phyloP scores from a whole-genome alignment of 2,888 invertebrate genomes.

The Nasonia oneida region DNA sequence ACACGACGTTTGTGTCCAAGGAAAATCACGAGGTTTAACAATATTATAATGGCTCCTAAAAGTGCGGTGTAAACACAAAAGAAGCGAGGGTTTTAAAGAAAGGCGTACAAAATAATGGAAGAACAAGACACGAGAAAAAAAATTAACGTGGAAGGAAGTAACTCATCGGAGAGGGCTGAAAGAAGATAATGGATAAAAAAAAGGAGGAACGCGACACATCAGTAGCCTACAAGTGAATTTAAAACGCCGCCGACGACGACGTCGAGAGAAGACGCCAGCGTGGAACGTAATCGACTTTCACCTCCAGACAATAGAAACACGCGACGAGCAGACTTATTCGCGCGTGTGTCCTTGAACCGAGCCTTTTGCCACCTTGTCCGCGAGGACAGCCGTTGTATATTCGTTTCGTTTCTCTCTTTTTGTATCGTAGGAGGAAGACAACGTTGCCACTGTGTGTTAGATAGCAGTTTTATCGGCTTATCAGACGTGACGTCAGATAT shows the following conservation, averaged over 20 bases:
- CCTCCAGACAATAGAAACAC: constrained; percentile 2
- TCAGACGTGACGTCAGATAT: not conserved
- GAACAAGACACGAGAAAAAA: not conserved
- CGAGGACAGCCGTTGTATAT: constrained; percentile 4
- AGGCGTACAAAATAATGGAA: not conserved
- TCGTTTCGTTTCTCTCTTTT: not conserved
- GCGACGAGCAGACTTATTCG: not conserved
- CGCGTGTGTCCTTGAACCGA: constrained; percentile 5
- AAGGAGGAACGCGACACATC: not conserved
- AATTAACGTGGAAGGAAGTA: not conserved
- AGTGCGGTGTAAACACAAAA: not conserved
- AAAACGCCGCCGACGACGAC: not conserved
- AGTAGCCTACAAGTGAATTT: not conserved
- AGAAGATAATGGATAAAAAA: not conserved
- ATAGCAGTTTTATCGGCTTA: not conserved
- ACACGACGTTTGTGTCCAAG: not conserved
- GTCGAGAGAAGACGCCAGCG: not conserved
- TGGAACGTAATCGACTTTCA: constrained; percentile 4
- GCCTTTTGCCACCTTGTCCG: not conserved
- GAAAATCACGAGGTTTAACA: not conserved
- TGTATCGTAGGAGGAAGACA: not conserved
- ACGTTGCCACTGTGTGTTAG: not conserved
- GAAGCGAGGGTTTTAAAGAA: not conserved
- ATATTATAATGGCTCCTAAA: not conserved
- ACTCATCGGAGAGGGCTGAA: not conserved